Evolutionary conservation across 2,888 invertebrate genomes (phyloP), one percentile per base, ranked within the genome.

Genomic region (Pandemis corylana): DNA sequence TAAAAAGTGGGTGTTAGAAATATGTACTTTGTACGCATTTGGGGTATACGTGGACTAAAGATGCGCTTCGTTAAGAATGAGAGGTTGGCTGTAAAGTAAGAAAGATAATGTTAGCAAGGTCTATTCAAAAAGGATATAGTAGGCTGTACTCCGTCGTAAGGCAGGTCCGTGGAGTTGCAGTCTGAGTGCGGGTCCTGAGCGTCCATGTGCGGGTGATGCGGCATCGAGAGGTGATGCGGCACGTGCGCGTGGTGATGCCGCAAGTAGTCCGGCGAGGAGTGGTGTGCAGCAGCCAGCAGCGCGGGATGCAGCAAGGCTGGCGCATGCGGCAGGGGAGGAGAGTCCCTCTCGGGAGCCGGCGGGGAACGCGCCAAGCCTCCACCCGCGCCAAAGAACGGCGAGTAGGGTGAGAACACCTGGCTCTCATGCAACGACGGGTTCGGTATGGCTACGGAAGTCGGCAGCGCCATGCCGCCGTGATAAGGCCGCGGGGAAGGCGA

Each of bases 381-480:
- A 67, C 95, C 95, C 75, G 95, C 94, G 80, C 97, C 97, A 94
- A 98, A 98, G 95, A 98, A 98, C 82, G 98, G 98, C 87, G 97
- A 97, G 94, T 98, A 98, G 82, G 98, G 98, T 81, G 98, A 98
- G 93, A 98, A 98, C 87, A 98, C 97, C 94, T 98, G 98, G 89
- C 98, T 98, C 95, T 98, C 98, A 95, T 98, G 98, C 83, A 99
- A 96, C 88, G 98, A 97, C 76, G 99, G 99, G 93, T 99, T 99
- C 76, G 99, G 98, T 90, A 99, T 99, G 89, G 99, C 99, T 87
- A 99, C 99, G 78, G 98, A 98, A 76, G 99, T 99, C 81, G 99
- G 98, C 89, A 99, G 95, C 85, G 98, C 97, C 94, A 98, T 96
- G 95, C 98, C 97, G 75, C 98, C 97, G 71, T 97, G 97, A 83